Conservation (phyloP, 1,140 invertebrate genomes). For the Carcinoscorpius rotundicauda region DNA sequence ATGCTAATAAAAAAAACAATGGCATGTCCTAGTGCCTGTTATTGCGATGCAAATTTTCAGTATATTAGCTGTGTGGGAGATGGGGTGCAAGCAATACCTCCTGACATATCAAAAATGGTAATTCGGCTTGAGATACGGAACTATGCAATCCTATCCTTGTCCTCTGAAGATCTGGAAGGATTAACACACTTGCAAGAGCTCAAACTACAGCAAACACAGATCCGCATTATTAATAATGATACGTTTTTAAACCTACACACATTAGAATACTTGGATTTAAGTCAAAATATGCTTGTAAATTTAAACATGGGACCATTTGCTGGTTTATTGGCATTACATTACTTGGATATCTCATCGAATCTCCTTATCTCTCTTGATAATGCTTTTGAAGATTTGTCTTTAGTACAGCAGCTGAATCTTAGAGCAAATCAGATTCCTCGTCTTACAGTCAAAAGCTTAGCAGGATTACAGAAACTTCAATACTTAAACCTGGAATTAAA, state of each 20-base stretch:
- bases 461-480: conserved; percentile 48
- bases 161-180: not conserved
- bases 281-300: conserved; percentile 48
- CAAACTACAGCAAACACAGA: not conserved
- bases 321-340: conserved; percentile 28
- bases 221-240: conserved; percentile 14
- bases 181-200: not conserved
- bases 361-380: conserved; percentile 30
- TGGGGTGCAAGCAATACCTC: not conserved
- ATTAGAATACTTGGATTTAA: conserved; percentile 54
- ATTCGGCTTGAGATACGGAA: not conserved
- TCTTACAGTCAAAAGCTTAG: conserved; percentile 3
- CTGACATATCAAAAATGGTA: not conserved
- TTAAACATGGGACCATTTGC: conserved; percentile 43
- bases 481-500: conserved; percentile 70
- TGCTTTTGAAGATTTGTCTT: conserved; percentile 32
- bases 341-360: conserved; percentile 37
- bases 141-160: not conserved
- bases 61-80: not conserved
- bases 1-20: too few species aligned
- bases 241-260: conserved; percentile 33
- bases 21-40: not conserved
- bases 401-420: conserved; percentile 54
- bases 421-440: conserved; percentile 48
- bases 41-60: not conserved